Base-by-base conservation (phyloP, 2,888 invertebrate species). In the Phasia obesa region DNA sequence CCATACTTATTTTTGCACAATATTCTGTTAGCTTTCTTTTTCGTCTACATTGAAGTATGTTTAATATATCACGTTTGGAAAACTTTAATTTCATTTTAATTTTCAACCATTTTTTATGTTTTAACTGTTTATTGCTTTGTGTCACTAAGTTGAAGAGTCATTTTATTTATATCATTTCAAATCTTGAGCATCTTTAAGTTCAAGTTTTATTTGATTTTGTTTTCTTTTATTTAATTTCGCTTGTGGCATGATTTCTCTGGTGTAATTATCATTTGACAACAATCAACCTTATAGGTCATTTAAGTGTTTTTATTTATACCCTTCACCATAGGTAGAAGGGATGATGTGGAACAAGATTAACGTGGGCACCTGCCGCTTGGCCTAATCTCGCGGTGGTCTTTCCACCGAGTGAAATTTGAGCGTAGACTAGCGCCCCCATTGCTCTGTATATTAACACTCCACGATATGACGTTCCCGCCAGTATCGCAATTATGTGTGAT, bases 241-340 rank as follows among this genome's bases (percentile, higher is more conserved):
- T 51, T n/a, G 17, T 23, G 35, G n/a, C 42, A 17, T 27, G 57
- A 73, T 80, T 80, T 80, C 80, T 49, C 80, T 75, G 69, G 75
- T 62, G 74, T 74, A 38, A 59, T 17, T 49, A 62, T 35, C 17
- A 15, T 35, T 11, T 11, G 9, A 42, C 15, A 2, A 15, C 2
- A n/a, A 42, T 42, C 6, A 42, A n/a, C 15, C n/a, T n/a, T n/a
- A 2, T 13, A 42, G 5, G 13, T 42, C 5, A 35, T 35, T 31
- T 2, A 11, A 35, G 42, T 42, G 4, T n/a, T 15, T 42, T 15
- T 42, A 4, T 42, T n/a, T n/a, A n/a, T 42, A n/a, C n/a, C n/a
- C n/a, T n/a, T n/a, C n/a, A n/a, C n/a, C n/a, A n/a, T n/a, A n/a
- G n/a, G n/a, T n/a, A n/a, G n/a, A n/a, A n/a, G n/a, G n/a, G n/a